Conservation (phyloP, 2,113 vertebrate genomes). For the Microcebus tavaratra region DNA sequence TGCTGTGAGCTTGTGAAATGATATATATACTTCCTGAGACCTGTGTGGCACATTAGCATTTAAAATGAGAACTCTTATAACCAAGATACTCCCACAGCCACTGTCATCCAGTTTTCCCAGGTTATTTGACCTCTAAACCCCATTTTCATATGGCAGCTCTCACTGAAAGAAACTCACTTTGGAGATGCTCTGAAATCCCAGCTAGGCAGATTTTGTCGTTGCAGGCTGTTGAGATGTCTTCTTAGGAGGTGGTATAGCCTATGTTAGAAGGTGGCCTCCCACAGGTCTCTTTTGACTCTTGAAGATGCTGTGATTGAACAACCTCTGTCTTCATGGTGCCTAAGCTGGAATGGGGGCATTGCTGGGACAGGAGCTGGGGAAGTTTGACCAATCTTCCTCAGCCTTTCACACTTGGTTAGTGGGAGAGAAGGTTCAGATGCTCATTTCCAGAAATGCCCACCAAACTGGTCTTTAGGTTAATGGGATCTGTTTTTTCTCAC, state of each 20-base stretch:
- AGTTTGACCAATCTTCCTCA: not conserved
- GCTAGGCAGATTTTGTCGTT: not conserved
- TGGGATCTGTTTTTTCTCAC: not conserved
- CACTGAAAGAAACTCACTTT: not conserved
- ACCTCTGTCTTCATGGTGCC: not conserved
- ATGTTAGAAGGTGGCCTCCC: not conserved
- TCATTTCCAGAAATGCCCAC: not conserved
- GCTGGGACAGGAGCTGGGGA: not conserved
- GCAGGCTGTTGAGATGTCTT: not conserved
- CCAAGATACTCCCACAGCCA: not conserved
- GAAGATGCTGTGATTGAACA: not conserved
- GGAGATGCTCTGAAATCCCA: not conserved
- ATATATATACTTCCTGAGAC: accelerated
- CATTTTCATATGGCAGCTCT: not conserved
- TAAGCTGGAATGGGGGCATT: no score
- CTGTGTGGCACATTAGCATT: not conserved
- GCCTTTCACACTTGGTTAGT: not conserved
- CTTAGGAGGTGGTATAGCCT: not conserved
- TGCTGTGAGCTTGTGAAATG: not conserved
- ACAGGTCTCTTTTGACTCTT: not conserved
- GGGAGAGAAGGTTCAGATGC: not conserved
- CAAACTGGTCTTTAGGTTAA: not conserved
- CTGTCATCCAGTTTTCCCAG: not conserved
- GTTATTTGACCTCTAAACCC: not conserved
- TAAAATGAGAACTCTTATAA: not conserved